Evolutionary conservation across 64 coral and sea anemone species (phyloP), one percentile per base, ranked within the genome.

Genomic region (Montipora foliosa): DNA sequence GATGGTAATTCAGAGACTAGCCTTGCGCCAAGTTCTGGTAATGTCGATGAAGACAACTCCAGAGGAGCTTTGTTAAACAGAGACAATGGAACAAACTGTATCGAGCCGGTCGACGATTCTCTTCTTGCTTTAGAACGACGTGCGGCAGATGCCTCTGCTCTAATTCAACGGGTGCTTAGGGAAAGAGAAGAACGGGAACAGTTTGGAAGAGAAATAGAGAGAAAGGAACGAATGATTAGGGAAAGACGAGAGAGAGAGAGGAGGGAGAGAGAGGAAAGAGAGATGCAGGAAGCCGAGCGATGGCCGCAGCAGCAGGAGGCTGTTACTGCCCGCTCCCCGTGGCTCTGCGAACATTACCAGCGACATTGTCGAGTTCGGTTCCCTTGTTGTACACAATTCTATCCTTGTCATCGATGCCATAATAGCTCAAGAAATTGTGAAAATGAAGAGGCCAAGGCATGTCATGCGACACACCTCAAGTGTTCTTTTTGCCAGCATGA

Each of bases 321-420:
- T 0, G 15, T 84, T 17, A 47, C 15, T 6, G 59, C 22, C 5
- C 57, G 59, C 1, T 67, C 80, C 5, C 59, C 16, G 25, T 67
- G 88, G 58, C 17, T 89, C 3, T 90, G 93, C 87, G 81, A 75
- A 21, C 93, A 95, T 78, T 95, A 87, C n/a, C 80, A 95, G 58
- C 60, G 93, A 16, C 73, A 49, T 11, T 91, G 93, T 64, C 16
- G 60, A 76, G 81, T 95, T 5, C 67, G 78, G 6, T 95, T 95
- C 57, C 89, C 81, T 68, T 95, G 94, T 51, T 95, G 94, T 49
- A 29, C 68, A 1, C 48, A 86, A 4, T 95, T 91, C 82, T 91
- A 71, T 72, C 50, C 74, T 2, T 95, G 94, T 60, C 94, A 95
- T 88, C 89, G 89, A 12, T 95, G 94, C 44, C 94, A 95, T 47